Evolutionary conservation across 2,113 vertebrate species (phyloP).

Genomic region (Indicator indicator): DNA sequence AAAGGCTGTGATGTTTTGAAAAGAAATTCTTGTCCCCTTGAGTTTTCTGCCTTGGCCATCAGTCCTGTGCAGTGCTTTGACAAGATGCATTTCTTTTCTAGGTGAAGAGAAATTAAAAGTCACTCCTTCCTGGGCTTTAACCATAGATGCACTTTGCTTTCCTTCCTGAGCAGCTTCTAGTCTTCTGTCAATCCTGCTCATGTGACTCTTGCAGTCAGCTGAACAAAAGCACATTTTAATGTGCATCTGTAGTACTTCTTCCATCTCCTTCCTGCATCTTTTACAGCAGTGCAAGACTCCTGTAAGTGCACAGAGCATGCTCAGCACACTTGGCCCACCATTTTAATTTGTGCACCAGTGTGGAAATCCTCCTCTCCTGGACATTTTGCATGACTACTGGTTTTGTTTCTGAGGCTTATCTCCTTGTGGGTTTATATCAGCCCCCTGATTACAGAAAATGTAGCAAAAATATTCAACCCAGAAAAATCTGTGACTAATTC

Average conservation of each 20-base stretch:
- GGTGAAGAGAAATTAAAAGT: neutral
- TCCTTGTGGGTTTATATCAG: neutral
- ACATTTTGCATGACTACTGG: neutral
- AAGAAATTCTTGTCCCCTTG: neutral
- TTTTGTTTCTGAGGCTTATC: neutral
- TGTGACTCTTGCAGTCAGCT: neutral
- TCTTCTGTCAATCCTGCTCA: neutral
- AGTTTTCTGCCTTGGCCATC: neutral
- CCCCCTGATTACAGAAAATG: neutral
- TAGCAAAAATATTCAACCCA: neutral
- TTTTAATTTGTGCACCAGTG: neutral
- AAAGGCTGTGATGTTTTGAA: neutral
- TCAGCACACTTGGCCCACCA: neutral
- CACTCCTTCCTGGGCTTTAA: neutral
- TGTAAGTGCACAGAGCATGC: neutral
- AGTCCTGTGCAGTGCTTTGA: neutral
- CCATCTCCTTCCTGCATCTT: neutral
- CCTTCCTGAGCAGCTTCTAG: neutral
- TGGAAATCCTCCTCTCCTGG: neutral
- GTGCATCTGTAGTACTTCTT: neutral
- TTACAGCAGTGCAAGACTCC: neutral
- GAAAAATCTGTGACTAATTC: neutral
- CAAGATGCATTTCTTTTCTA: neutral
- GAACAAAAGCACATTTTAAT: neutral
- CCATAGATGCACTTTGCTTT: neutral